These are phyloP conservation scores for Anthoscopus minutus DNA, from an alignment of 2,113 vertebrate species.

Conservation along the genomic window DNA sequence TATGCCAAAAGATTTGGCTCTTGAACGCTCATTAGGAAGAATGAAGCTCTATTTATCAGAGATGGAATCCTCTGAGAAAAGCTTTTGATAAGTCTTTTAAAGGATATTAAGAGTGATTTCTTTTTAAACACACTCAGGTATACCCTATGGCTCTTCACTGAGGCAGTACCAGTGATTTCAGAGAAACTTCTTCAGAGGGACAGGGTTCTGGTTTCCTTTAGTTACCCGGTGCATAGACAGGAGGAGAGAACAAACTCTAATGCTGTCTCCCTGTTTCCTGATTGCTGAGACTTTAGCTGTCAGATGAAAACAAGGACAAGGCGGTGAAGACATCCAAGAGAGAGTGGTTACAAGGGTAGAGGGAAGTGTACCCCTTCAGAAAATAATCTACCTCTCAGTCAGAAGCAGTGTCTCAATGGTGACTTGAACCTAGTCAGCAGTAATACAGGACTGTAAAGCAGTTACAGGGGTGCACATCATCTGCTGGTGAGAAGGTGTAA, in stretches of 20 bases:
- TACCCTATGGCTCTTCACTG: neutral
- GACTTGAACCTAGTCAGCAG: neutral
- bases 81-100: neutral
- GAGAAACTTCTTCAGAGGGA: neutral
- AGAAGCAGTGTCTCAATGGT: neutral
- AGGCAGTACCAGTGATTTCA: neutral
- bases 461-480: neutral
- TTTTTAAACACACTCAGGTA: neutral
- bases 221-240: neutral
- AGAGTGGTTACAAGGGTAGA: neutral
- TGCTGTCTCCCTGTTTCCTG: neutral
- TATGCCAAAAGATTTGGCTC: neutral
- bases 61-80: neutral
- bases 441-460: neutral
- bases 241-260: neutral
- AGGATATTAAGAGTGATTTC: neutral
- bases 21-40: neutral
- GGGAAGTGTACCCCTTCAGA: neutral
- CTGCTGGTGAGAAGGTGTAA: neutral
- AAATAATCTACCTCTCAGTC: neutral
- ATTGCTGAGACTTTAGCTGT: neutral
- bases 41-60: neutral
- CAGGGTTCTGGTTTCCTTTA: neutral
- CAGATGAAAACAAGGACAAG: neutral
- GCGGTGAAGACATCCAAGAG: neutral